These are phyloP conservation scores for Hippocampus comes DNA, from an alignment of 2,113 vertebrate species.

Conservation along the genomic window DNA sequence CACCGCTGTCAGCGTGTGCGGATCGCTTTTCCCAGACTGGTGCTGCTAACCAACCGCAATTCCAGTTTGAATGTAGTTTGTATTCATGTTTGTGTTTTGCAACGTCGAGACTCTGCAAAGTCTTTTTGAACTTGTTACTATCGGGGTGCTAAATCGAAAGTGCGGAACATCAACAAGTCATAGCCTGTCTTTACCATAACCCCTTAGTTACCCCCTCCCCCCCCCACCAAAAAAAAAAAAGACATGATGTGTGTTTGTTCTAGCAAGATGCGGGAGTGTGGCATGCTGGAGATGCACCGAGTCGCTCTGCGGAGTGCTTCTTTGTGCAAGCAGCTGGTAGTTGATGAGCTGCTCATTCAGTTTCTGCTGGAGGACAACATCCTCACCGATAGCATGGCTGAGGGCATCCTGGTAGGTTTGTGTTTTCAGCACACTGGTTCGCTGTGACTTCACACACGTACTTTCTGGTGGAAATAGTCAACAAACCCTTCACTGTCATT, in stretches of 20 bases:
- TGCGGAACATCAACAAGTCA: too few species aligned
- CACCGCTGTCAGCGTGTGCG: not conserved
- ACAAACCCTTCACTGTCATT: too few species aligned
- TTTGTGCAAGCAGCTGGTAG: conserved; percentile 69
- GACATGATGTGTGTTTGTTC: not conserved
- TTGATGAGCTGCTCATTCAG: conserved; percentile 72
- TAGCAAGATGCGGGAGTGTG: conserved; percentile 44
- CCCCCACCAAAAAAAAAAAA: too few species aligned
- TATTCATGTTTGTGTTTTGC: not conserved
- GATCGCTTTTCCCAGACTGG: too few species aligned
- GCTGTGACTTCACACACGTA: too few species aligned
- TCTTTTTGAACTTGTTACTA: not conserved
- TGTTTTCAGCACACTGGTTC: not conserved
- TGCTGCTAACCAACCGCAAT: not conserved
- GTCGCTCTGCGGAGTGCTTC: conserved; percentile 43
- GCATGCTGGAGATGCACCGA: conserved; percentile 65
- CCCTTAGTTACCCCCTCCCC: too few species aligned
- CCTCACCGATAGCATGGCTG: conserved; percentile 73
- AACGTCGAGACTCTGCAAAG: not conserved
- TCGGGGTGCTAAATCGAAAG: not conserved
- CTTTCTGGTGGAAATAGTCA: too few species aligned
- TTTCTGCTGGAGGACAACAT: conserved; percentile 61
- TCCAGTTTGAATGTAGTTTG: not conserved
- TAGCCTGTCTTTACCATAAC: not conserved
- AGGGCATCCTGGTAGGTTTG: conserved; percentile 66